Evolutionary conservation across 2,888 invertebrate genomes (phyloP).

Genomic region (Epirrhoe alternata): DNA sequence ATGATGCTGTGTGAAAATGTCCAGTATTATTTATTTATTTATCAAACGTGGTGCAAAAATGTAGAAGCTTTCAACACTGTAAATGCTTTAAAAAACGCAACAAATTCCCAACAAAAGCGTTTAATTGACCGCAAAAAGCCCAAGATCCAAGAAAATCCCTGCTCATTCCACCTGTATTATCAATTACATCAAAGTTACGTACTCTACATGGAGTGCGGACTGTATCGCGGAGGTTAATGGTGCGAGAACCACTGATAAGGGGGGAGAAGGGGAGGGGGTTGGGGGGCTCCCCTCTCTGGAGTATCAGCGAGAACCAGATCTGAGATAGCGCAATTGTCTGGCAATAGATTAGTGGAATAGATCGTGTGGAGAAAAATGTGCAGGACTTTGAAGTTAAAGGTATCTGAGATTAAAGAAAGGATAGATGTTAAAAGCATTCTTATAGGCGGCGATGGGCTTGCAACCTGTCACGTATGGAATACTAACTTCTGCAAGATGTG

Average conservation of each 20-base stretch:
- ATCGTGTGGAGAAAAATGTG: constrained; percentile 23
- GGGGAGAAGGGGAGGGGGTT: too few species aligned
- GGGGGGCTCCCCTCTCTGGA: constrained; percentile 20
- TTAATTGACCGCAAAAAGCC: background rate
- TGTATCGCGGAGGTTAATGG: constrained; percentile 82
- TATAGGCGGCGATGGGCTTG: too few species aligned
- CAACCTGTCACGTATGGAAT: too few species aligned
- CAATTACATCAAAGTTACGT: constrained; percentile 67
- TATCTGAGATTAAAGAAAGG: background rate
- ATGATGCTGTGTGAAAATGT: too few species aligned
- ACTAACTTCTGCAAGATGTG: too few species aligned
- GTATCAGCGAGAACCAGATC: constrained; percentile 68
- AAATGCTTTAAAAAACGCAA: too few species aligned
- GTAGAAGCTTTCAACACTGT: too few species aligned
- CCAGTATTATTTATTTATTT: too few species aligned
- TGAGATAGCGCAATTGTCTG: constrained; percentile 74
- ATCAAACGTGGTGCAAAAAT: too few species aligned
- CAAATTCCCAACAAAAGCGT: background rate
- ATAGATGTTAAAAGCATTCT: too few species aligned
- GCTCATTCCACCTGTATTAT: constrained; percentile 59
- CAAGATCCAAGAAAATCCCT: constrained; percentile 29
- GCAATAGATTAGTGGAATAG: constrained; percentile 66
- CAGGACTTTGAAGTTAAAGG: background rate
- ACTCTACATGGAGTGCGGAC: constrained; percentile 76
- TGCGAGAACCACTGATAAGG: constrained; percentile 73